Evolutionary conservation across 2,113 vertebrate species (phyloP).

Genomic region (Leucoraja erinaceus): DNA sequence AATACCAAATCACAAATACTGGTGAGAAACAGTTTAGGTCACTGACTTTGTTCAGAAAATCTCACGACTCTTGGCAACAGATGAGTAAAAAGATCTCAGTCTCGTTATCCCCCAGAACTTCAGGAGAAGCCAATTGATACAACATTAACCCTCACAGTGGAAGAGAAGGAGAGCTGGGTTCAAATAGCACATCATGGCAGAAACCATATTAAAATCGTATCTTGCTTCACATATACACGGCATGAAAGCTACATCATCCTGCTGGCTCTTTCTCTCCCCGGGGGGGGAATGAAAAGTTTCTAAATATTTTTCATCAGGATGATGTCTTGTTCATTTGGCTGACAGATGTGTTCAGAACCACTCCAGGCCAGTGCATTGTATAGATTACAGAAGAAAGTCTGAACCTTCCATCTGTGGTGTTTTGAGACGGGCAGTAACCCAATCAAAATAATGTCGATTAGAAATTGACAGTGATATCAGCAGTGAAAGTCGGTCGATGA

Average conservation of each 20-base stretch:
- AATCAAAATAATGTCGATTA: no score
- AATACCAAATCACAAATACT: not conserved
- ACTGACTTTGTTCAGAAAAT: not conserved
- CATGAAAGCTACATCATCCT: not conserved
- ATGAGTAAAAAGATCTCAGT: not conserved
- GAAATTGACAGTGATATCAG: no score
- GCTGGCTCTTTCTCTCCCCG: not conserved
- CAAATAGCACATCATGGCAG: not conserved
- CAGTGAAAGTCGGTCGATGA: no score
- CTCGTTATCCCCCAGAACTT: not conserved
- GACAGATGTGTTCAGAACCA: not conserved
- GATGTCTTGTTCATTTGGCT: not conserved
- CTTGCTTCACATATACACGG: not conserved
- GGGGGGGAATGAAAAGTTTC: not conserved
- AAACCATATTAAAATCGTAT: not conserved
- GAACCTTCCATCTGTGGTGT: not conserved
- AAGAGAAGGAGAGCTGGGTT: not conserved
- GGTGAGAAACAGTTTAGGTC: not conserved
- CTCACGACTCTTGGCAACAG: not conserved
- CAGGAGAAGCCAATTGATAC: no score
- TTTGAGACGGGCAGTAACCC: not conserved
- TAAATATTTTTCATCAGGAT: not conserved
- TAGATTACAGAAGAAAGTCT: not conserved
- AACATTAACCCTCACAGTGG: no score
- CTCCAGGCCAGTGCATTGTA: not conserved